Conservation (phyloP, 2,888 invertebrate species). For the Apoda limacodes region DNA sequence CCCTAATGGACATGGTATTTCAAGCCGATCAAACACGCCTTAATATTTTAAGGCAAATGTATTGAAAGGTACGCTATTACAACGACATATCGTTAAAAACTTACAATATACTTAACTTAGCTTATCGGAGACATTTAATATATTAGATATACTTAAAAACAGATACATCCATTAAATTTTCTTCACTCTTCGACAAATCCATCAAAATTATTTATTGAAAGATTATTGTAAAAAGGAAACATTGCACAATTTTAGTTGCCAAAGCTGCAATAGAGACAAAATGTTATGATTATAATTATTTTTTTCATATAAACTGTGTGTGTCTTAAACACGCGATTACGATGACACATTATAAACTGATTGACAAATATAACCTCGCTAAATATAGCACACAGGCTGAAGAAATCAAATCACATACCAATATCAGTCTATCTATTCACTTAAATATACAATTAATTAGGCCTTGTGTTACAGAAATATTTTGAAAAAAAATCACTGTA, state of each 20-base stretch:
- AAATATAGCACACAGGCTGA: conserved; percentile 15
- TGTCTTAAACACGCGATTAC: not conserved
- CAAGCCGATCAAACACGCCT: conserved; percentile 27
- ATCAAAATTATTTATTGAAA: conserved; percentile 20
- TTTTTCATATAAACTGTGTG: conserved; percentile 1
- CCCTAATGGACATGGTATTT: conserved; percentile 59
- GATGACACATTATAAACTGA: not conserved
- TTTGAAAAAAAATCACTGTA: too few relatives aligned
- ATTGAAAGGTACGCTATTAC: conserved; percentile 30
- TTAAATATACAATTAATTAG: conserved; percentile 41
- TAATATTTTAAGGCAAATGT: conserved; percentile 20
- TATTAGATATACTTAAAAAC: conserved; percentile 62
- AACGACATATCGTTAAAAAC: conserved; percentile 52
- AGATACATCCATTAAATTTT: conserved; percentile 33
- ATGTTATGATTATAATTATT: too few relatives aligned
- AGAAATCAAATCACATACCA: conserved; percentile 23
- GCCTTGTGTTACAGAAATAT: conserved; percentile 38
- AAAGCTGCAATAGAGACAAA: too few relatives aligned
- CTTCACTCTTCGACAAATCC: conserved; percentile 31
- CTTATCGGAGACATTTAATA: conserved; percentile 63
- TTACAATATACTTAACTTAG: conserved; percentile 54
- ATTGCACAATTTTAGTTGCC: conserved; percentile 1
- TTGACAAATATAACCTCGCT: conserved; percentile 1
- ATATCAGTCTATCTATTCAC: conserved; percentile 40
- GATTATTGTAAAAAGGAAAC: conserved; percentile 12